These are phyloP conservation scores for Rhopalosiphum nymphaeae DNA, from an alignment of 2,888 invertebrate genomes.

Conservation along the genomic window DNA sequence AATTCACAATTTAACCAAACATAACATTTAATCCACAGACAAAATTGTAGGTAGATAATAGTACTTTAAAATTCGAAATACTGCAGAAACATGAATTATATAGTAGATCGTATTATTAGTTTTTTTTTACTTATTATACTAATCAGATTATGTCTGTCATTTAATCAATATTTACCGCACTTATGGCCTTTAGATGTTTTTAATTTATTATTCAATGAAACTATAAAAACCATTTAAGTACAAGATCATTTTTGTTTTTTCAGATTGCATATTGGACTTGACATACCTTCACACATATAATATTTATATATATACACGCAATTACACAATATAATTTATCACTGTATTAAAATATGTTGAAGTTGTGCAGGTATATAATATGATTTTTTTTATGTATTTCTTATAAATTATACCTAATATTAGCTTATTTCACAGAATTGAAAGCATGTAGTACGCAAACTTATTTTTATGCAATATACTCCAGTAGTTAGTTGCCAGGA, in stretches of 20 bases:
- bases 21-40: background rate
- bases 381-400: background rate
- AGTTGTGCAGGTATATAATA: background rate
- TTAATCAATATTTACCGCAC: background rate
- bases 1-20: background rate
- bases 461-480: background rate
- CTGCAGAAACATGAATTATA: background rate
- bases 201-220: background rate
- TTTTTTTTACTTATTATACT: background rate
- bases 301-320: background rate
- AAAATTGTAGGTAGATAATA: background rate
- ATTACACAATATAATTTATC: background rate
- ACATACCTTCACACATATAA: background rate
- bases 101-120: background rate
- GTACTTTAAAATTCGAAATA: background rate
- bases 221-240: background rate
- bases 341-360: background rate
- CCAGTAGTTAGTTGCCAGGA: slow-evolving; percentile 24
- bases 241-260: background rate
- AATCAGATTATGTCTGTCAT: background rate
- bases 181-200: background rate
- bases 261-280: background rate
- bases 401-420: slow-evolving; percentile 10
- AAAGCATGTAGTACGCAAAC: background rate
- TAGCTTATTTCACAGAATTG: background rate